Evolutionary conservation across 2,113 vertebrate genomes (phyloP).

Genomic region (Maccullochella peelii): DNA sequence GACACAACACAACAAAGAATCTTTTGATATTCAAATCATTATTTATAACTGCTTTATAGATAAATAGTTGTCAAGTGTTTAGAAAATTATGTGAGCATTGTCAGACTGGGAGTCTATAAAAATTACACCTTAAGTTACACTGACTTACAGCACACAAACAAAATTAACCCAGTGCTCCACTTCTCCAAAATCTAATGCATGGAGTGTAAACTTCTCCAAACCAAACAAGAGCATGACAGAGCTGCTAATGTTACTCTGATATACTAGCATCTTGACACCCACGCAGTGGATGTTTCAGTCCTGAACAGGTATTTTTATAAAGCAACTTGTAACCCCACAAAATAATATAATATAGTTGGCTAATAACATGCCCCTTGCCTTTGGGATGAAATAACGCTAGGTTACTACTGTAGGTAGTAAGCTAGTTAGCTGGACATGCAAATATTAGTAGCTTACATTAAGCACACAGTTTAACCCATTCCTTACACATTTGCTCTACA

Average conservation of each 20-base stretch:
- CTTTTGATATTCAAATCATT: no score
- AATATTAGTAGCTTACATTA: not conserved
- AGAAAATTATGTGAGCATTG: no score
- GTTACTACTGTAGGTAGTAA: not conserved
- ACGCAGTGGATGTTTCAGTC: not conserved
- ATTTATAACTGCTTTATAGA: no score
- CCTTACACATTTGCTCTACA: not conserved
- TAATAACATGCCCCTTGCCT: not conserved
- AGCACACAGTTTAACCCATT: not conserved
- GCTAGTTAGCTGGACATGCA: not conserved
- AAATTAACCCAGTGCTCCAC: no score
- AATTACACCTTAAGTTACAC: no score
- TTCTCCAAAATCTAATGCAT: no score
- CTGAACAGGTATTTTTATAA: not conserved
- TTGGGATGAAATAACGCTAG: not conserved
- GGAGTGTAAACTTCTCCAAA: not conserved
- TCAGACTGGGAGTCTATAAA: no score
- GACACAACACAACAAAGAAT: no score
- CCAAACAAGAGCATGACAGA: not conserved
- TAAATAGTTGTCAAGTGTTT: no score
- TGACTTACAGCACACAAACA: no score
- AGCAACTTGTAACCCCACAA: not conserved
- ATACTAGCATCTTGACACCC: not conserved
- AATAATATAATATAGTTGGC: not conserved
- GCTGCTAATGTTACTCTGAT: not conserved